phyloP scores from a whole-genome alignment of 2,113 vertebrate species.

The Geococcyx californianus region DNA sequence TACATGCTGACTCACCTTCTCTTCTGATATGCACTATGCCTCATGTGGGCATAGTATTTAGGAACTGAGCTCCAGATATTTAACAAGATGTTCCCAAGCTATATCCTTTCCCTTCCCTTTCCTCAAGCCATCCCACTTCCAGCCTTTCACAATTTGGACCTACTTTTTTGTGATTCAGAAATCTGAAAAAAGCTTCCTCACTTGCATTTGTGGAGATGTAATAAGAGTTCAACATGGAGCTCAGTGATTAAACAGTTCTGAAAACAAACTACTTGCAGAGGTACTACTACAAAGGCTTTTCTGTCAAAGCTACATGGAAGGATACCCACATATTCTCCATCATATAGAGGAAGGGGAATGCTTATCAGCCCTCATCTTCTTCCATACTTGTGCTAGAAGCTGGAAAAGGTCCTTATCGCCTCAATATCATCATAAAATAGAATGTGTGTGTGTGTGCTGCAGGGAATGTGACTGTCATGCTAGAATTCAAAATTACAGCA shows the following conservation, averaged over 20 bases:
- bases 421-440: background rate
- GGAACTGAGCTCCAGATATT: background rate
- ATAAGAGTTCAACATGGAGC: background rate
- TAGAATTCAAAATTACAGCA: background rate
- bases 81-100: background rate
- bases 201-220: background rate
- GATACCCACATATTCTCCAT: background rate
- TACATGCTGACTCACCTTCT: background rate
- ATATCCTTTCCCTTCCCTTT: background rate
- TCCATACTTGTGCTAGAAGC: background rate
- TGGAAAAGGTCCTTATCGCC: background rate
- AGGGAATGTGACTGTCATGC: background rate
- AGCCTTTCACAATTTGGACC: background rate
- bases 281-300: background rate
- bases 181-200: background rate
- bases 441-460: background rate
- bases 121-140: background rate
- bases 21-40: fast-evolving
- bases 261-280: background rate
- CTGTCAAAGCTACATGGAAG: background rate
- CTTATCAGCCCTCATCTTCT: background rate
- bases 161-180: background rate
- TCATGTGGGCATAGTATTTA: background rate
- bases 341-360: background rate
- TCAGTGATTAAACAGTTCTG: background rate